A percentile compares a stretch with the other conserved stretches of the same genome.
Conservation (phyloP, 2,888 invertebrate species). For the Pseudoips prasinana region DNA sequence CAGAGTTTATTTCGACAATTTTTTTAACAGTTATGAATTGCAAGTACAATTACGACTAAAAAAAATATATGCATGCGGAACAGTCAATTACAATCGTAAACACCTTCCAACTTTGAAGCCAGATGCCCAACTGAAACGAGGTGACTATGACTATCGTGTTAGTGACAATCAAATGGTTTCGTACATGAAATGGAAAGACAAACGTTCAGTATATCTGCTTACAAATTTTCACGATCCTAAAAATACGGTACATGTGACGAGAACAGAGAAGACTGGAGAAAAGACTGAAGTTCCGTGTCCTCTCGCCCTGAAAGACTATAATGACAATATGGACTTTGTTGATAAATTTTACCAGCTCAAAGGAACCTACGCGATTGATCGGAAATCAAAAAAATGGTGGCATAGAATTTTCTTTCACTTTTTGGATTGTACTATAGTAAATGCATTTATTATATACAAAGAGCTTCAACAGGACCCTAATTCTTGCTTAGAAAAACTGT, state of each 20-base stretch:
- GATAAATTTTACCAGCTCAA: conserved; percentile 26
- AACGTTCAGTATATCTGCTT: conserved; percentile 14
- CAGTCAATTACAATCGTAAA: too few relatives aligned
- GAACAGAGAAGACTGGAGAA: conserved; percentile 5
- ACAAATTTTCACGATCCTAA: conserved; percentile 17
- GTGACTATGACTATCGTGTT: too few relatives aligned
- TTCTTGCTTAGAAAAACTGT: too few relatives aligned
- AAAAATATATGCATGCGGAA: too few relatives aligned
- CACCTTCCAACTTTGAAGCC: too few relatives aligned
- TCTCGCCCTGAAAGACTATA: conserved; percentile 17
- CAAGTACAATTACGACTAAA: too few relatives aligned
- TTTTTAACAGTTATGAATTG: too few relatives aligned
- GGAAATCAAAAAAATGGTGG: conserved; percentile 23
- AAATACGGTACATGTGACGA: conserved; percentile 5
- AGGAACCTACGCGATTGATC: conserved; percentile 20
- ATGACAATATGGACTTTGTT: conserved; percentile 20
- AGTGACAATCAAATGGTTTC: conserved; percentile 3
- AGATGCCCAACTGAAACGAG: neutral
- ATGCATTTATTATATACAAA: too few relatives aligned
- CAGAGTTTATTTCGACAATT: too few relatives aligned
- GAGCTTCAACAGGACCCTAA: too few relatives aligned
- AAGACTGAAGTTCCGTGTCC: conserved; percentile 16
- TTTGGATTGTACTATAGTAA: conserved; percentile 8
- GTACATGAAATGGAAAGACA: conserved; percentile 19
- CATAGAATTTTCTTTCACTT: conserved; percentile 20